Base-by-base conservation (phyloP, 2,113 vertebrate species). In the Rafetus swinhoei region DNA sequence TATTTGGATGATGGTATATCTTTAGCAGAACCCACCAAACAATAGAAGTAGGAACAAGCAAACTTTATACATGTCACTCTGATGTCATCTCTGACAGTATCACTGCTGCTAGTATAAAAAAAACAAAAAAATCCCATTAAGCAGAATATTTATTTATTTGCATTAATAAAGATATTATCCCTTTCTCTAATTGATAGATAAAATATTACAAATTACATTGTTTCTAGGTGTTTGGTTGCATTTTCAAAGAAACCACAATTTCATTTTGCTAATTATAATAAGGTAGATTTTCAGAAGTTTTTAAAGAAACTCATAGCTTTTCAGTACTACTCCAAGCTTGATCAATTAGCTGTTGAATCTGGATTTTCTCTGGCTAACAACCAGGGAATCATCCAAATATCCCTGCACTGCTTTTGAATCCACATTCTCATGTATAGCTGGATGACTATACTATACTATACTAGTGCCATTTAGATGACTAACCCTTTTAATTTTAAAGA, bases 1-100 rank as follows among this genome's bases (percentile, higher is more conserved):
- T 79, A 9, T 85, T 79, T 84, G 72, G 81, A 10, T 84, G 29
- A 83, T 52, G 77, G 56, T 88, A 32, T 27, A n/a, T n/a, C 62
- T 69, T 69, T n/a, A n/a, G 12, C 25, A 79, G 86, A 89, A 54
- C 52, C 39, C 85, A 5, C 21, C 0, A 0, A 76, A 87, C 59
- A 53, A 39, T 35, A n/a, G 62, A 69, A n/a, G 16, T n/a, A 69
- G 62, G 62, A 69, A 69, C 62, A 69, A 16, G 62, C 62, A 69
- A 69, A n/a, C 32, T 69, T 72, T 32, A 5, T 84, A 39, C 83
- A 50, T 81, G 2, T 15, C 13, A 15, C n/a, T 69, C 62, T 0
- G 0, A 76, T 93, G 8, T 69, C 54, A 56, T 69, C 32, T 29
- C n/a, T 69, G 29, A 69, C n/a, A 32, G 29, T 16, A 69, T n/a